phyloP scores from a whole-genome alignment of 2,888 invertebrate species.

The Tachina grossa region DNA sequence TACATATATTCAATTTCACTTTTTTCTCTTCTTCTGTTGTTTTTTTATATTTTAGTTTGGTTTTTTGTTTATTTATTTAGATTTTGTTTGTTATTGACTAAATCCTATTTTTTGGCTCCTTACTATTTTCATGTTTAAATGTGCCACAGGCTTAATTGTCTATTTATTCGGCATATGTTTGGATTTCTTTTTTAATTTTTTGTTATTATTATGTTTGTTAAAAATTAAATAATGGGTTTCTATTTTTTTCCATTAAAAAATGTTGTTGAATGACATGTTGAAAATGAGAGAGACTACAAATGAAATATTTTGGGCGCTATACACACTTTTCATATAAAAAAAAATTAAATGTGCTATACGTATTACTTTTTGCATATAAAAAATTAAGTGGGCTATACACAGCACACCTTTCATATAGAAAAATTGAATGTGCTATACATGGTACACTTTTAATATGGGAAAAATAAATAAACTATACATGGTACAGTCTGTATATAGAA shows the following conservation, averaged over 20 bases:
- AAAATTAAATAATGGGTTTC: conserved; percentile 1
- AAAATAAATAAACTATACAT: no score
- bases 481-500: no score
- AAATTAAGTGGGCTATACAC: no score
- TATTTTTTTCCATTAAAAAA: conserved; percentile 12
- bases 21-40: conserved; percentile 23
- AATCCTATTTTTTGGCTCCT: conserved; percentile 61
- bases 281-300: not conserved
- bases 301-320: not conserved
- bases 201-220: conserved; percentile 11
- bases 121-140: conserved; percentile 38
- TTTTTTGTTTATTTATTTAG: conserved; percentile 24
- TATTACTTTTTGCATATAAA: no score
- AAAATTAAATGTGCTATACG: no score
- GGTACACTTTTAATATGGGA: no score
- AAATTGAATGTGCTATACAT: no score
- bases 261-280: not conserved
- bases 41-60: conserved; percentile 62
- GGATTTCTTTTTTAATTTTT: not conserved
- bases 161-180: conserved; percentile 52
- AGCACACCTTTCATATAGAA: no score
- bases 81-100: conserved; percentile 57
- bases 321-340: no score
- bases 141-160: conserved; percentile 56
- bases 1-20: conserved; percentile 74